A percentile compares a stretch with the other conserved stretches of the same genome.
Evolutionary conservation across 1,140 invertebrate genomes (phyloP).

Genomic region (Galendromus occidentalis): DNA sequence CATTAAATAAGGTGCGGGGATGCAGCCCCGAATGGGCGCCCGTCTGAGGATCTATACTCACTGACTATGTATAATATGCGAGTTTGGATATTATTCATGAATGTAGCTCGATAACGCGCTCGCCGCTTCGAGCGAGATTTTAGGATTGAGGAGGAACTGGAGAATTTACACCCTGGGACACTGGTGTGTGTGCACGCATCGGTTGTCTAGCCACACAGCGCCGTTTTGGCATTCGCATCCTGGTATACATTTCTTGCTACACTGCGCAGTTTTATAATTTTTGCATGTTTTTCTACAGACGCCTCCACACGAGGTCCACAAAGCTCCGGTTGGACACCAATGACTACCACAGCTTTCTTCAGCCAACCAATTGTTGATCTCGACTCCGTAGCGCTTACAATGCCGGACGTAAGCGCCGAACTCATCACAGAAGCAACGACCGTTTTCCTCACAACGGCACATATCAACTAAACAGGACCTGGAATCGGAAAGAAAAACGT

Average conservation of each 20-base stretch:
- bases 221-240: conserved; percentile 26
- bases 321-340: conserved; percentile 24
- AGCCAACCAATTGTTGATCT: conserved; percentile 32
- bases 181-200: conserved; percentile 23
- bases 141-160: no score
- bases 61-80: no score
- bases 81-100: no score
- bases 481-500: conserved; percentile 20
- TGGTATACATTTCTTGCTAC: conserved; percentile 24
- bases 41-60: no score
- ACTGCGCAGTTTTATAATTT: conserved; percentile 22
- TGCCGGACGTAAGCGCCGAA: conserved; percentile 67
- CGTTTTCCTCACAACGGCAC: conserved; percentile 58
- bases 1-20: no score
- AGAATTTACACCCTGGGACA: conserved; percentile 17
- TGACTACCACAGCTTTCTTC: conserved; percentile 37
- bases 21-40: no score
- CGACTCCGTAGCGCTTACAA: conserved; percentile 31
- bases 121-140: no score
- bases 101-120: no score
- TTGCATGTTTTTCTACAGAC: conserved; percentile 25
- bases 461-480: conserved; percentile 67
- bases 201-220: conserved; percentile 24
- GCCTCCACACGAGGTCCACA: conserved; percentile 23
- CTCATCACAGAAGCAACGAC: conserved; percentile 65